phyloP scores from a whole-genome alignment of 2,113 vertebrate species.

The Catagonus wagneri region DNA sequence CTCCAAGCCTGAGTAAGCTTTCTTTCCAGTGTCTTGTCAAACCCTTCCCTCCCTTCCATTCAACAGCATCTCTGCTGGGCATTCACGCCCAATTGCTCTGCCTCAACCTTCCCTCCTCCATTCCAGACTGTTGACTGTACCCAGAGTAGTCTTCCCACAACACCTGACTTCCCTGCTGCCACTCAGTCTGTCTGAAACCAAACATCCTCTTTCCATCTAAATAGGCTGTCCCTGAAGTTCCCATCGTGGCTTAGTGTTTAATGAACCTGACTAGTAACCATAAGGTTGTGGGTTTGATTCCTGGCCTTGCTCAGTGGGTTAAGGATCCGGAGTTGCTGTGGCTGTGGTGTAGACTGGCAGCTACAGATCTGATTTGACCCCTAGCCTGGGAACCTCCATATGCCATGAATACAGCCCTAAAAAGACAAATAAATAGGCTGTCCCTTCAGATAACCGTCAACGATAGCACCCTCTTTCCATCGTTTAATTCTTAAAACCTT shows the following conservation, averaged over 20 bases:
- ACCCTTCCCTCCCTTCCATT: background rate
- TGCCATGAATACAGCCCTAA: too few species aligned
- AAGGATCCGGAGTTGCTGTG: too few species aligned
- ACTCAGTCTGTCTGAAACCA: slow-evolving; percentile 17
- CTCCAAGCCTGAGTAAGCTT: background rate
- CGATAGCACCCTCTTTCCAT: background rate
- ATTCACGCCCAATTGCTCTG: background rate
- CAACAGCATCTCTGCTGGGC: accelerated
- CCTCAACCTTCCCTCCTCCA: background rate
- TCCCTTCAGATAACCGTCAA: background rate
- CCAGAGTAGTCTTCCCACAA: background rate
- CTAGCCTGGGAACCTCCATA: too few species aligned
- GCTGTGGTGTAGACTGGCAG: too few species aligned
- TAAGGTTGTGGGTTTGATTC: too few species aligned
- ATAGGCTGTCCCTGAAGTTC: background rate
- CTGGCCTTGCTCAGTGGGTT: too few species aligned
- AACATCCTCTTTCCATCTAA: background rate
- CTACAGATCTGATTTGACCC: too few species aligned
- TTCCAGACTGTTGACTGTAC: background rate
- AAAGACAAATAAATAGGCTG: background rate
- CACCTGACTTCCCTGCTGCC: background rate
- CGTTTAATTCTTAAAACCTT: slow-evolving; percentile 25
- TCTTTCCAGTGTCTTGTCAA: background rate
- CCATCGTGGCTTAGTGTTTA: too few species aligned
- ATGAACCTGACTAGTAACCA: too few species aligned